These are phyloP conservation scores for Probaryconus sp. DNA, from an alignment of 1,140 invertebrate genomes.

Conservation along the genomic window DNA sequence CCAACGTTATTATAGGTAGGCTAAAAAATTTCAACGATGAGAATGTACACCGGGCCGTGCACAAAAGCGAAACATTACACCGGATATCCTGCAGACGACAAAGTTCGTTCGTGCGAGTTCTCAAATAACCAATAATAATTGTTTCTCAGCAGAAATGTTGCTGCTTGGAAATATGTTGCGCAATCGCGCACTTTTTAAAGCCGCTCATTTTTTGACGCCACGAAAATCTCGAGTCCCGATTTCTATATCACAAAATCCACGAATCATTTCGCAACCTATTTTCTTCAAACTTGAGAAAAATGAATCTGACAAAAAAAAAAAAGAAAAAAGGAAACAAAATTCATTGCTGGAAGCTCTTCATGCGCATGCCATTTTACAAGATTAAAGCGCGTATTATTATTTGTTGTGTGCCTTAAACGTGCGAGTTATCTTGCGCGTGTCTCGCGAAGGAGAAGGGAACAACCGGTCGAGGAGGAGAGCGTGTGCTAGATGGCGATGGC, in stretches of 20 bases:
- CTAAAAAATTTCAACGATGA: slow-evolving; percentile 39
- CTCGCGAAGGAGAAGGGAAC: slow-evolving; percentile 48
- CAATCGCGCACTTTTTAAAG: too few species aligned
- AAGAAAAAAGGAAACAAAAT: background rate
- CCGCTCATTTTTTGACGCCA: too few species aligned
- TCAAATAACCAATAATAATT: slow-evolving; percentile 24
- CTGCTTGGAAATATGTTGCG: too few species aligned
- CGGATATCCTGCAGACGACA: slow-evolving; percentile 75
- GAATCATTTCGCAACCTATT: too few species aligned
- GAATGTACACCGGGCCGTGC: slow-evolving; percentile 10
- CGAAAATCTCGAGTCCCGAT: too few species aligned
- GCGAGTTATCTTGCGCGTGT: slow-evolving; percentile 21
- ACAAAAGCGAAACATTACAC: slow-evolving; percentile 69
- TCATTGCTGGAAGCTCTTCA: background rate
- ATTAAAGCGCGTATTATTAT: slow-evolving; percentile 11
- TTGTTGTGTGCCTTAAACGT: slow-evolving; percentile 10
- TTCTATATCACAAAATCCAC: too few species aligned
- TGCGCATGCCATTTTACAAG: too few species aligned
- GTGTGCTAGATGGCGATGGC: slow-evolving; percentile 62
- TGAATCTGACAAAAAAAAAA: background rate
- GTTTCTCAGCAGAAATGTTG: too few species aligned
- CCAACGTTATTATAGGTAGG: slow-evolving; percentile 14
- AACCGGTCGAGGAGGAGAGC: slow-evolving; percentile 57
- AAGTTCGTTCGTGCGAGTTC: slow-evolving; percentile 50
- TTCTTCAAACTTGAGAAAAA: too few species aligned